Evolutionary conservation across 2,888 invertebrate genomes (phyloP), one percentile per base, ranked within the genome.

Genomic region (Eupithecia tripunctaria): DNA sequence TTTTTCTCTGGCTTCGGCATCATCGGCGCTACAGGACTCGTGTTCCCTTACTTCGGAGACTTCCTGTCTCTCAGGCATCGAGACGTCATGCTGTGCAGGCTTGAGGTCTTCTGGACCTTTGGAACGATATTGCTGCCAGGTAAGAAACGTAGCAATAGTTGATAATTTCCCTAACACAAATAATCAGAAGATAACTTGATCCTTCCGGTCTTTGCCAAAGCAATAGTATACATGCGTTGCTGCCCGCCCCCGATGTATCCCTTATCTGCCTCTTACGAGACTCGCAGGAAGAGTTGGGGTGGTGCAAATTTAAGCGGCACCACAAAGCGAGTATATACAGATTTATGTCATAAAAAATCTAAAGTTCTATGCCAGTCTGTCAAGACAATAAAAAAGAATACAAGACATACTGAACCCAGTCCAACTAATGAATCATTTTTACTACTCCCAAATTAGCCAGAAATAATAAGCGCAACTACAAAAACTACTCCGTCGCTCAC

Each of bases 1-100:
- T 96, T 96, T 82, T 95, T 96, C 86, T 96, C 95, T 75, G 96
- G 96, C 3, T 96, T 96, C 79, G 95, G 96, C 63, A 95, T 96
- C 82, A 96, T 96, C 79, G 96, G 96, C 0, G 95, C 95, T 67
- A 95, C 95, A 8, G 95, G 95, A 60, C 93, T 95, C 38, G 86
- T 95, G 73, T 95, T 96, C 82, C 95, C 96, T 0, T 96, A 95
- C 85, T 92, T 95, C 67, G 95, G 95, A 15, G 95, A 96, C 83
- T 96, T 95, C 83, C 88, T 95, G 72, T 95, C 95, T 0, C 82
- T 94, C 18, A 86, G 95, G 76, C 94, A 95, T 77, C 87, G 95
- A 8, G 95, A 95, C 80, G 92, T 92, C 63, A 94, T 95, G 93
- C 87, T 95, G 81, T 95, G 95, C 85, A 87, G 95, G 77, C 90